Evolutionary conservation across 2,888 invertebrate species (phyloP).

Genomic region (Chorisops tibialis): DNA sequence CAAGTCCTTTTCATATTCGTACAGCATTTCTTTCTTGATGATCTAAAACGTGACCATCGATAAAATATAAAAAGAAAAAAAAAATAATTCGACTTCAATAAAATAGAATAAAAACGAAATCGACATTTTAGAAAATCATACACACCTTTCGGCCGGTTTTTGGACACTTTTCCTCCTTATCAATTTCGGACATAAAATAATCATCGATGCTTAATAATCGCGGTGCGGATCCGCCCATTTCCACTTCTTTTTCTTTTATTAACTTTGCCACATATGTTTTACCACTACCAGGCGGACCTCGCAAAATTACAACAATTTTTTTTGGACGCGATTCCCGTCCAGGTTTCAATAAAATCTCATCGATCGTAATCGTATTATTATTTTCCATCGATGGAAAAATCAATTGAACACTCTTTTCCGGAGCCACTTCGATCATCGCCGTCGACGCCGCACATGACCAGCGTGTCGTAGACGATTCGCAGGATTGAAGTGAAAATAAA

Average conservation of each 20-base stretch:
- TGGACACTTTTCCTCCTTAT: constrained; percentile 58
- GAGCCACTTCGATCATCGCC: not conserved
- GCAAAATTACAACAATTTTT: constrained; percentile 78
- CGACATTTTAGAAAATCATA: not conserved
- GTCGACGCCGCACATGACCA: no score
- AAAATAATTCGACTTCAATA: not conserved
- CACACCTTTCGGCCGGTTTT: constrained; percentile 49
- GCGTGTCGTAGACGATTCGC: no score
- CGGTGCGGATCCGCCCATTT: constrained; percentile 83
- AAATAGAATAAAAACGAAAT: no score
- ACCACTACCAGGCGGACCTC: constrained; percentile 93
- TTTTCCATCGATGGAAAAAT: constrained; percentile 44
- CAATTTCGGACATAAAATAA: constrained; percentile 88
- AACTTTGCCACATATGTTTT: constrained; percentile 87
- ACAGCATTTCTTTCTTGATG: constrained; percentile 54
- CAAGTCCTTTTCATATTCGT: constrained; percentile 83
- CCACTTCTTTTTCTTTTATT: constrained; percentile 78
- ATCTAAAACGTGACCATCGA: constrained; percentile 39
- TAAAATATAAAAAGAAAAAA: not conserved
- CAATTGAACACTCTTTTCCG: constrained; percentile 33
- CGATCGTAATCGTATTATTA: constrained; percentile 63
- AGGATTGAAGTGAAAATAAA: no score
- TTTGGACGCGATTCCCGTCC: constrained; percentile 74
- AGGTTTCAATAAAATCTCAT: constrained; percentile 78
- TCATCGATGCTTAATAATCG: constrained; percentile 92